phyloP scores from a whole-genome alignment of 2,797 vertebrate species.

The Etheostoma nigrum region DNA sequence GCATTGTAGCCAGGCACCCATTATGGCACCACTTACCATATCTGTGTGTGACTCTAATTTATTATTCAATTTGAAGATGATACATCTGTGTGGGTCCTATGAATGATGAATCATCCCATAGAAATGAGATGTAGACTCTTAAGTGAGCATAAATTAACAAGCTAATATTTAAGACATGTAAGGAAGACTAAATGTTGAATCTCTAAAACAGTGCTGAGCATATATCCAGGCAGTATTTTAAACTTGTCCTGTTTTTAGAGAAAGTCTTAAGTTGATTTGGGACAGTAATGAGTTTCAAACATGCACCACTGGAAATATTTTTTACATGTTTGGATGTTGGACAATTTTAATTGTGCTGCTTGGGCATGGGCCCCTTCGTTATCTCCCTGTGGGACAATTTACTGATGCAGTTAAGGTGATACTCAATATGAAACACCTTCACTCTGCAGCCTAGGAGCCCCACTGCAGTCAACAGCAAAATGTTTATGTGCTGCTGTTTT shows the following conservation, averaged over 20 bases:
- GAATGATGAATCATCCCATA: constrained; percentile 55
- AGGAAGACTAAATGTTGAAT: constrained; percentile 23
- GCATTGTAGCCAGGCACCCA: constrained; percentile 25
- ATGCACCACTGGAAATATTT: constrained; percentile 28
- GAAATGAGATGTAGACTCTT: constrained; percentile 46
- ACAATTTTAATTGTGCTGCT: constrained; percentile 6
- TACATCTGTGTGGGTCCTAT: constrained; percentile 63
- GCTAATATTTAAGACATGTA: constrained; percentile 19
- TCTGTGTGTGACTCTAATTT: constrained; percentile 53
- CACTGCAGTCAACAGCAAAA: constrained; percentile 2
- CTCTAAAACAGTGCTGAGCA: constrained; percentile 14
- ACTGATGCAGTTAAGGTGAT: constrained; percentile 14
- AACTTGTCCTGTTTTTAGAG: constrained; percentile 38
- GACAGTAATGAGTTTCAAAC: constrained; percentile 35
- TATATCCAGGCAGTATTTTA: constrained; percentile 24
- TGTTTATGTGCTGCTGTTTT: background rate
- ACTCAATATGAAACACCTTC: constrained; percentile 35
- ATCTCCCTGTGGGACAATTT: constrained; percentile 13
- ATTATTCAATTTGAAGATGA: constrained; percentile 61
- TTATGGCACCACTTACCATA: constrained; percentile 37
- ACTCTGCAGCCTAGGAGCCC: constrained; percentile 21
- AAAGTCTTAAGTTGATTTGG: constrained; percentile 9
- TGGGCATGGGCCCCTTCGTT: background rate
- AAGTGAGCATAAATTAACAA: constrained; percentile 58
- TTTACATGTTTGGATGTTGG: constrained; percentile 33